Percentiles rank a stretch among this genome's conserved stretches.
Evolutionary conservation across 2,797 vertebrate genomes (phyloP).

Genomic region (Poeciliopsis presidionis): DNA sequence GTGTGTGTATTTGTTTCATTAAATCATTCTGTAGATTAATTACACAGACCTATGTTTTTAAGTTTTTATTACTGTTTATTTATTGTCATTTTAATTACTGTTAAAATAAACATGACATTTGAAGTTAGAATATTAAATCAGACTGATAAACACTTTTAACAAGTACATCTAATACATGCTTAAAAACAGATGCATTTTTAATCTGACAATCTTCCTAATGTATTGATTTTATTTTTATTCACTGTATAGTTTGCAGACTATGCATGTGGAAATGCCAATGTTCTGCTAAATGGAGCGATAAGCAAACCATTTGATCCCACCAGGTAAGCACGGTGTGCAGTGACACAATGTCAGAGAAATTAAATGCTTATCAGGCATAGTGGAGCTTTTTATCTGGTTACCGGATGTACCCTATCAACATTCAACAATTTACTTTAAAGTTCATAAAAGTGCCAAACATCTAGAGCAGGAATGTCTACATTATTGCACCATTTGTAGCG

Average conservation of each 20-base stretch:
- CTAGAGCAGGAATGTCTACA: not conserved
- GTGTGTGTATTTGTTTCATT: too few relatives aligned
- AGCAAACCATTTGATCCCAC: conserved; percentile 8
- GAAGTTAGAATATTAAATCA: not conserved
- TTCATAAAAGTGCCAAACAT: not conserved
- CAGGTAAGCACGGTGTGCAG: not conserved
- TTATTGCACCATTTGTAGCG: not conserved
- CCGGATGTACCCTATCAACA: not conserved
- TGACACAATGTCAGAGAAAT: not conserved
- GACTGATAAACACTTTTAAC: not conserved
- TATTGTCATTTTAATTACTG: too few relatives aligned
- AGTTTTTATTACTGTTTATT: too few relatives aligned
- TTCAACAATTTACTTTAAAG: not conserved
- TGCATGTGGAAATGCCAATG: not conserved
- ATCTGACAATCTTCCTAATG: not conserved
- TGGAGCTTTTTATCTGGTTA: not conserved
- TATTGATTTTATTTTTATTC: not conserved
- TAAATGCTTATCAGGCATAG: not conserved
- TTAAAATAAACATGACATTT: too few relatives aligned
- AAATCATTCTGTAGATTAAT: too few relatives aligned
- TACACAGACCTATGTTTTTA: too few relatives aligned
- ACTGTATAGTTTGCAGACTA: conserved; percentile 4
- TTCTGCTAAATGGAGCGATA: conserved; percentile 2
- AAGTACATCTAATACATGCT: not conserved
- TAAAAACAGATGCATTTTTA: not conserved